A percentile compares a stretch with the other conserved stretches of the same genome.
Conservation (phyloP, 2,797 vertebrate species). For the Micromesistius poutassou region DNA sequence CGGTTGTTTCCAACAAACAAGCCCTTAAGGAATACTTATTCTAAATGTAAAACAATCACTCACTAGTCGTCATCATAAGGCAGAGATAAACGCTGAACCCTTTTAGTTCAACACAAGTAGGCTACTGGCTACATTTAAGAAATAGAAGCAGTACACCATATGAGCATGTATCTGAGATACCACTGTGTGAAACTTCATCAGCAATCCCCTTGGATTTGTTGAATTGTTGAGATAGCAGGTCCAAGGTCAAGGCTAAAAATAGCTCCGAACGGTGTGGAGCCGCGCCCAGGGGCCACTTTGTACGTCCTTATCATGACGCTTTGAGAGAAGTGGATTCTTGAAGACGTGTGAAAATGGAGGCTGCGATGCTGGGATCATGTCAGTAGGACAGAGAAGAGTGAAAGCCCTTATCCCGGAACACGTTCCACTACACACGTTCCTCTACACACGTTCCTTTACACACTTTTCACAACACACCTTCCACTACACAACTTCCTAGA, state of each 20-base stretch:
- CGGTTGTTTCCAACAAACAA: too few species aligned
- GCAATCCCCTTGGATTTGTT: conserved; percentile 76
- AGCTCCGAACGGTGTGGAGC: conserved; percentile 88
- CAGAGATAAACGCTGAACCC: background rate
- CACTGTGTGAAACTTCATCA: conserved; percentile 45
- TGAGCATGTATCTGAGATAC: conserved; percentile 24
- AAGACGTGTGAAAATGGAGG: conserved; percentile 81
- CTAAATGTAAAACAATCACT: conserved; percentile 14
- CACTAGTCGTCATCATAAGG: background rate
- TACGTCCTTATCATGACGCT: conserved; percentile 87
- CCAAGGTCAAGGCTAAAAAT: conserved; percentile 85
- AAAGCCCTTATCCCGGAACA: conserved; percentile 36
- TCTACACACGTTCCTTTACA: background rate
- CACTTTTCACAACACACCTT: too few species aligned
- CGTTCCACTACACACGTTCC: conserved; percentile 23
- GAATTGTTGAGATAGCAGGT: conserved; percentile 84
- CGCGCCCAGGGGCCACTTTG: conserved; percentile 85
- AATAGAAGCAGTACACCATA: background rate
- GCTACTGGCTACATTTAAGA: background rate
- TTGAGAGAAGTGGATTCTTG: conserved; percentile 82
- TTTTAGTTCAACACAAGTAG: background rate
- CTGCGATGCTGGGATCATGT: conserved; percentile 59
- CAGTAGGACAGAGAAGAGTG: conserved; percentile 46
- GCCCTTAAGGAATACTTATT: conserved; percentile 15
- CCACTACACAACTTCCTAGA: background rate